Conservation (phyloP, 2,113 vertebrate species). For the Columba janthina region DNA sequence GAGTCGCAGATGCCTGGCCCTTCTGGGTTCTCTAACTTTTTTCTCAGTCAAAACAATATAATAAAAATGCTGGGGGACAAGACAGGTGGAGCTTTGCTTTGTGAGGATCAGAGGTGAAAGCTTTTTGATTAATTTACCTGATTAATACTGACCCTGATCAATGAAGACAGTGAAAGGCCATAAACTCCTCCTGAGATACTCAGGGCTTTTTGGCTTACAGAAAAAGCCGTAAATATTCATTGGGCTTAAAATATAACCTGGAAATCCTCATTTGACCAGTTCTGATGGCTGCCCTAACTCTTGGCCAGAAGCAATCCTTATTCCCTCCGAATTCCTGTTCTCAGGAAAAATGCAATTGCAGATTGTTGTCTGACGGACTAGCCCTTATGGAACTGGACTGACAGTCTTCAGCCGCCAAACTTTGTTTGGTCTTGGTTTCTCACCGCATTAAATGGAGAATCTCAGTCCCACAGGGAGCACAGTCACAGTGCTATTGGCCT, state of each 20-base stretch:
- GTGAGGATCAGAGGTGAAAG: conserved; percentile 5
- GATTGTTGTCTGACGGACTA: not conserved
- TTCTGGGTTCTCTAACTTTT: not conserved
- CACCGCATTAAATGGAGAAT: not conserved
- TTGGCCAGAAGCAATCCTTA: not conserved
- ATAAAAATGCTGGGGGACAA: not conserved
- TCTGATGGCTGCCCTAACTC: not conserved
- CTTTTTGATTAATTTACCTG: not conserved
- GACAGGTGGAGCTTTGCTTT: not conserved
- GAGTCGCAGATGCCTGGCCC: not conserved
- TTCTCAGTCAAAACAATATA: not conserved
- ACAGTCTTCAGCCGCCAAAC: not conserved
- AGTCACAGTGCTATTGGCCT: not conserved
- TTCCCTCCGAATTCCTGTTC: not conserved
- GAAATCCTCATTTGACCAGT: not conserved
- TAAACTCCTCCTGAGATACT: conserved; percentile 11
- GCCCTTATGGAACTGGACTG: not conserved
- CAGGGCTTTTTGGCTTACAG: conserved; percentile 7
- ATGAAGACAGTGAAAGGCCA: conserved; percentile 35
- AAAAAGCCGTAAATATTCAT: not conserved
- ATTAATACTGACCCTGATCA: conserved; percentile 29
- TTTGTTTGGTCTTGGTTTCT: not conserved
- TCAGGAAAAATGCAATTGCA: not conserved
- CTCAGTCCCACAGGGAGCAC: not conserved
- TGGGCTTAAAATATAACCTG: not conserved